A percentile compares a stretch with the other conserved stretches of the same genome.
phyloP scores from a whole-genome alignment of 1,140 invertebrate genomes.

The Drosophila teissieri region DNA sequence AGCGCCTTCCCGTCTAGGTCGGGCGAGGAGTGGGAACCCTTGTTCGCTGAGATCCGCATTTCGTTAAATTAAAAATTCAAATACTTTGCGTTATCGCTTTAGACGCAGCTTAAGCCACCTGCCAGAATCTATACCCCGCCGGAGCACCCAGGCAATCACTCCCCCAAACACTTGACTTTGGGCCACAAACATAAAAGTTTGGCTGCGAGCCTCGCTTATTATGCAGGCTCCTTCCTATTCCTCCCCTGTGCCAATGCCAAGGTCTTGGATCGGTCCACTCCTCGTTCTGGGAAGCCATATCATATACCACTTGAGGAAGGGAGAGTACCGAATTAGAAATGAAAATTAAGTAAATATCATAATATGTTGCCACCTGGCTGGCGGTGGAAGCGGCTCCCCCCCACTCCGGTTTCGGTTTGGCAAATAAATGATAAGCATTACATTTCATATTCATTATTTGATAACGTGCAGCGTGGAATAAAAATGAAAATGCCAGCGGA shows the following conservation, averaged over 20 bases:
- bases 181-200: slow-evolving; percentile 50
- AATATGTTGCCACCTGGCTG: slow-evolving; percentile 67
- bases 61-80: slow-evolving; percentile 83
- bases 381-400: background rate
- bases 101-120: slow-evolving; percentile 73
- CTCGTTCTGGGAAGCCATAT: slow-evolving; percentile 41
- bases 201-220: slow-evolving; percentile 66
- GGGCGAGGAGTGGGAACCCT: slow-evolving; percentile 25
- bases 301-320: slow-evolving; percentile 38
- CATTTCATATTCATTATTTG: slow-evolving; percentile 85
- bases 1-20: slow-evolving; percentile 3
- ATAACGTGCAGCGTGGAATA: slow-evolving; percentile 80
- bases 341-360: slow-evolving; percentile 84
- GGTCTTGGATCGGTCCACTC: slow-evolving; percentile 26
- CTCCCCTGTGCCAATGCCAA: slow-evolving; percentile 46
- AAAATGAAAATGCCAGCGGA: slow-evolving; percentile 82
- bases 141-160: slow-evolving; percentile 3
- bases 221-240: slow-evolving; percentile 59
- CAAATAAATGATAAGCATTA: slow-evolving; percentile 85
- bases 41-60: slow-evolving; percentile 68
- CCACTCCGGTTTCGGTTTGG: slow-evolving; percentile 56
- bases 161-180: slow-evolving; percentile 55
- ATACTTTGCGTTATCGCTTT: slow-evolving; percentile 80
- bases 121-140: slow-evolving; percentile 36
- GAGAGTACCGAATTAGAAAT: slow-evolving; percentile 67